Conservation (phyloP, 2,888 invertebrate genomes). For the Lagria hirta region DNA sequence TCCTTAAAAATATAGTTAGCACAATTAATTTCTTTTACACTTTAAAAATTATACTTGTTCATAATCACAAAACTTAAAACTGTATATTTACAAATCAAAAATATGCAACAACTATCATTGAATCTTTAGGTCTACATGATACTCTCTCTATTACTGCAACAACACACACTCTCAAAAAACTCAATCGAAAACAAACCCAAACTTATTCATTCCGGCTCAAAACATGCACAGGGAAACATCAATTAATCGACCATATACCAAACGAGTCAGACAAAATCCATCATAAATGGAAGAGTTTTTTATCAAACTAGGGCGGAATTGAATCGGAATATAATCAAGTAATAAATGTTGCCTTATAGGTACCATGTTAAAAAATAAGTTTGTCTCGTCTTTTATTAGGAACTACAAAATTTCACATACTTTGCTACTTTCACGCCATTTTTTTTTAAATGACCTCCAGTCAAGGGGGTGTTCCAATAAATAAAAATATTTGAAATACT, state of each 20-base stretch:
- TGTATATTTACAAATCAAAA: conserved; percentile 23
- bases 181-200: conserved; percentile 7
- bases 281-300: too few species aligned
- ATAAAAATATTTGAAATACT: too few species aligned
- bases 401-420: conserved; percentile 26
- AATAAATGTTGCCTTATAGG: too few species aligned
- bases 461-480: too few species aligned
- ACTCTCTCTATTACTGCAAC: conserved; percentile 5
- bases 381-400: conserved; percentile 22
- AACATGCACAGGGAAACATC: too few species aligned
- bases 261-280: too few species aligned
- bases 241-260: too few species aligned
- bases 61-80: too few species aligned
- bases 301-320: too few species aligned
- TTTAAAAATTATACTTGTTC: conserved; percentile 22
- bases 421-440: conserved; percentile 17
- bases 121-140: conserved; percentile 19
- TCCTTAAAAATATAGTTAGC: conserved; percentile 43
- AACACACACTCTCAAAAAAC: conserved; percentile 14
- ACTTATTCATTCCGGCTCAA: neutral
- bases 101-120: conserved; percentile 21
- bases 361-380: conserved; percentile 6
- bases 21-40: conserved; percentile 34
- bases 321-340: too few species aligned
- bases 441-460: too few species aligned